phyloP scores from a whole-genome alignment of 92 coral and sea anemone genomes.

The Epizoanthus illoricatus region DNA sequence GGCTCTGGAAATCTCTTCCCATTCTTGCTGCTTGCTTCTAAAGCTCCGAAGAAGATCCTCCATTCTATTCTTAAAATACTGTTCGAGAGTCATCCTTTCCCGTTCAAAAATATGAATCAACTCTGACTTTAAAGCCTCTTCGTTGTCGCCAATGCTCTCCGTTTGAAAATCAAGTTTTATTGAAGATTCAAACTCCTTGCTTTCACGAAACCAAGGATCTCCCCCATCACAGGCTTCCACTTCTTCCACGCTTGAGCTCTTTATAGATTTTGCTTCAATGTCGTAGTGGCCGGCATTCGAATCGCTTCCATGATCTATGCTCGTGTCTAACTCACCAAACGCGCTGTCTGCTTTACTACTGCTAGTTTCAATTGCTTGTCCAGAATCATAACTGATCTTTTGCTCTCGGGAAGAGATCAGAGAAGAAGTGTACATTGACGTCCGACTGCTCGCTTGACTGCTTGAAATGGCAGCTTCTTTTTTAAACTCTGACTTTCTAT shows the following conservation, averaged over 20 bases:
- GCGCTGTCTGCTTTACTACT: conserved; percentile 39
- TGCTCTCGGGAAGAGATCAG: not conserved
- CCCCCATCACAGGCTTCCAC: conserved; percentile 5
- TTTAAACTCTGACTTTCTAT: not conserved
- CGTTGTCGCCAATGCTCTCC: conserved; percentile 56
- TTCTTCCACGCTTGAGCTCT: not conserved
- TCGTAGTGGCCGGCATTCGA: not conserved
- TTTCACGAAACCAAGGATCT: conserved; percentile 15
- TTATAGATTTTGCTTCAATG: not conserved
- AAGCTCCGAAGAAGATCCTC: conserved; percentile 68
- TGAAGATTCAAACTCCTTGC: conserved; percentile 13
- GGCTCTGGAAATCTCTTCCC: conserved; percentile 74
- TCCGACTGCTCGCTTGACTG: conserved; percentile 9
- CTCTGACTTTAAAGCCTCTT: conserved; percentile 77
- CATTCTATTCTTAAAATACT: conserved; percentile 80
- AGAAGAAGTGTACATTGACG: not conserved
- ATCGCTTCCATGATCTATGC: not conserved
- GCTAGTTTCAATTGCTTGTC: conserved; percentile 21
- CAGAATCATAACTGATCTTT: not conserved
- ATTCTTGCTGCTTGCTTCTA: conserved; percentile 67
- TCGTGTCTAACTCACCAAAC: conserved; percentile 26
- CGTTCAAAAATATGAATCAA: conserved; percentile 89
- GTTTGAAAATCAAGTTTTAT: conserved; percentile 34
- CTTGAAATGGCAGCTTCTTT: conserved; percentile 19
- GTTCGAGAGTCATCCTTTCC: conserved; percentile 71